Evolutionary conservation across 1,140 invertebrate species (phyloP).

Genomic region (Zaprionus africanus): DNA sequence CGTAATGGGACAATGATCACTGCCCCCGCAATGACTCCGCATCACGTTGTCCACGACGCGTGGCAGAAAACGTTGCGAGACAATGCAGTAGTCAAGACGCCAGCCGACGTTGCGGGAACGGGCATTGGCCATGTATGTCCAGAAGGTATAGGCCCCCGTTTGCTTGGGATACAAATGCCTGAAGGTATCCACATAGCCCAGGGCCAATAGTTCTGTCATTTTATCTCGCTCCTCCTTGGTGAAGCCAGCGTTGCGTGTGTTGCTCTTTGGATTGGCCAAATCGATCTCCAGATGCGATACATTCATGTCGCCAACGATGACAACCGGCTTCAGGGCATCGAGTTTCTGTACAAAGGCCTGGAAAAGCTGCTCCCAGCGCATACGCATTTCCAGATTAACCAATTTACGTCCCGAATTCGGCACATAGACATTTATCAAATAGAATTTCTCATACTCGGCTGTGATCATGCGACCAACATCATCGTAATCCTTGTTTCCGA

Average conservation of each 20-base stretch:
- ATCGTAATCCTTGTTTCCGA: constrained; percentile 90
- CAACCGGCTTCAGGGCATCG: constrained; percentile 96
- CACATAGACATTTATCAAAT: constrained; percentile 91
- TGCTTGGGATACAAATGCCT: constrained; percentile 94
- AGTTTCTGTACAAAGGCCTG: constrained; percentile 91
- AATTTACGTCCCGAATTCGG: constrained; percentile 92
- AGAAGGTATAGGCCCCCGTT: constrained; percentile 95
- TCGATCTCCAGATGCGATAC: constrained; percentile 98
- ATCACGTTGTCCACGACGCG: constrained; percentile 93
- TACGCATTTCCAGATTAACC: constrained; percentile 93
- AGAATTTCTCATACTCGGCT: constrained; percentile 97
- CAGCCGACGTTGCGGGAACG: constrained; percentile 97
- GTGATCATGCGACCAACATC: constrained; percentile 97
- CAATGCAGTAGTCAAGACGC: constrained; percentile 97
- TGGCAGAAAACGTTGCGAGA: constrained; percentile 91
- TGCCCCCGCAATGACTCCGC: constrained; percentile 90
- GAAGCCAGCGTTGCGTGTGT: constrained; percentile 97
- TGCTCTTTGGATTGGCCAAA: constrained; percentile 96
- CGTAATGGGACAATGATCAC: constrained; percentile 94
- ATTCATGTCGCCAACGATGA: constrained; percentile 98
- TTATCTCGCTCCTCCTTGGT: constrained; percentile 96
- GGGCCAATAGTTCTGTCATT: constrained; percentile 92
- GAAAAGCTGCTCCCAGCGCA: constrained; percentile 96
- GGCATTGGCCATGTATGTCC: constrained; percentile 86
- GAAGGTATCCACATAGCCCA: constrained; percentile 95